These are phyloP conservation scores for Acanthornis magna DNA, from an alignment of 2,797 vertebrate species.

Conservation along the genomic window DNA sequence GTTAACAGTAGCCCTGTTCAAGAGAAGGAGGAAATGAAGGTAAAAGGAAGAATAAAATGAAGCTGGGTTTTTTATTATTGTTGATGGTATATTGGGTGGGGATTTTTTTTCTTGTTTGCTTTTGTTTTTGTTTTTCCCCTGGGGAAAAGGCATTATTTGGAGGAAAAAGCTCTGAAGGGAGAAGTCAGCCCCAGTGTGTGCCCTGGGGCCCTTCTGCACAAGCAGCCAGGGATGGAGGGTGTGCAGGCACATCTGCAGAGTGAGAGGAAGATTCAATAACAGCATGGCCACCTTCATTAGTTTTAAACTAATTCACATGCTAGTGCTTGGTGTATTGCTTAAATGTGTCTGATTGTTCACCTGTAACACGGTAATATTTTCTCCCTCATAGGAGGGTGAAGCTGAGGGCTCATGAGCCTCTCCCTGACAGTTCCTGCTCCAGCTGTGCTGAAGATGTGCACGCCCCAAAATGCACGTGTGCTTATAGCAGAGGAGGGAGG, in stretches of 20 bases:
- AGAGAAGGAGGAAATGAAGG: neutral
- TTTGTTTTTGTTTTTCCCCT: neutral
- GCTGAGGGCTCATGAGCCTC: neutral
- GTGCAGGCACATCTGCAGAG: neutral
- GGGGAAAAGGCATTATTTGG: neutral
- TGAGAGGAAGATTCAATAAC: neutral
- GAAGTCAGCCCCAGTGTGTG: neutral
- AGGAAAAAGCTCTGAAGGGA: neutral
- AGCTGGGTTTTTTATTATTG: neutral
- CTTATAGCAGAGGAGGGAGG: neutral
- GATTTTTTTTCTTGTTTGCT: neutral
- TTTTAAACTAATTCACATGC: neutral
- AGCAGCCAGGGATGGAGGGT: neutral
- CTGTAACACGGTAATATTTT: neutral
- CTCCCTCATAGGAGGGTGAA: neutral
- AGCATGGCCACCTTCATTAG: neutral
- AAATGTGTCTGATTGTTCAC: conserved; percentile 2
- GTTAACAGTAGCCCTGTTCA: neutral
- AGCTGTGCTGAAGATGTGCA: neutral
- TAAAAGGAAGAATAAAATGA: neutral
- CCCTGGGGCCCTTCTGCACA: neutral
- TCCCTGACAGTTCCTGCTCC: neutral
- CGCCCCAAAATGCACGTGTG: rapidly evolving
- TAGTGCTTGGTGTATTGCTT: neutral
- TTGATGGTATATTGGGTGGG: neutral